A percentile compares a stretch with the other conserved stretches of the same genome.
Conservation (phyloP, 2,888 invertebrate species). For the Pachymerium ferrugineum region DNA sequence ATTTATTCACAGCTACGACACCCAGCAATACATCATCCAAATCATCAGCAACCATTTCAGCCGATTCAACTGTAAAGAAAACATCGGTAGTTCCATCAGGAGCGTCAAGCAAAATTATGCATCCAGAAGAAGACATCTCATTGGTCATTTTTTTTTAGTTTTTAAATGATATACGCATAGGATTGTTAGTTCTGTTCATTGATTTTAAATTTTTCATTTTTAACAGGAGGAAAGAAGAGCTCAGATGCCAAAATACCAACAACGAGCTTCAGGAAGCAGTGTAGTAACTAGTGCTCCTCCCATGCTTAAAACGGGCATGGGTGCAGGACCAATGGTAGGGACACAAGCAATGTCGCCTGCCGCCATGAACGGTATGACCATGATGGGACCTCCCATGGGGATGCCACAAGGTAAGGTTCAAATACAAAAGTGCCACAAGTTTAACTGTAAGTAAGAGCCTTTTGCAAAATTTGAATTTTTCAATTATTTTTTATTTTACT, state of each 20-base stretch:
- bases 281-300: conserved; percentile 25
- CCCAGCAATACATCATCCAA: conserved; percentile 23
- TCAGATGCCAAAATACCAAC: conserved; percentile 61
- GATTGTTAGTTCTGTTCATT: background rate
- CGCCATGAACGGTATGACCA: conserved; percentile 50
- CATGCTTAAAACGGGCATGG: conserved; percentile 48
- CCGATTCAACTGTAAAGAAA: conserved; percentile 47
- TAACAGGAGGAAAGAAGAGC: conserved; percentile 71
- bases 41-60: conserved; percentile 32
- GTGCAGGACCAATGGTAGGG: conserved; percentile 44
- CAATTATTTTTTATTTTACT: background rate
- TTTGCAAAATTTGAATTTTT: background rate
- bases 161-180: background rate
- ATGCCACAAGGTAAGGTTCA: conserved; percentile 57
- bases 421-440: background rate
- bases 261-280: conserved; percentile 13
- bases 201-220: background rate
- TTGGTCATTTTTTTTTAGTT: conserved; percentile 49
- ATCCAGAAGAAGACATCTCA: conserved; percentile 89
- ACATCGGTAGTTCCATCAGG: conserved; percentile 61
- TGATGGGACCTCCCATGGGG: conserved; percentile 61
- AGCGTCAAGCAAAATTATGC: conserved; percentile 81
- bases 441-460: conserved; percentile 23
- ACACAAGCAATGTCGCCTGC: background rate
- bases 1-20: conserved; percentile 7